A percentile compares a stretch with the other conserved stretches of the same genome.
Evolutionary conservation across 1,140 invertebrate species (phyloP).

Genomic region (Drosophila serrata): DNA sequence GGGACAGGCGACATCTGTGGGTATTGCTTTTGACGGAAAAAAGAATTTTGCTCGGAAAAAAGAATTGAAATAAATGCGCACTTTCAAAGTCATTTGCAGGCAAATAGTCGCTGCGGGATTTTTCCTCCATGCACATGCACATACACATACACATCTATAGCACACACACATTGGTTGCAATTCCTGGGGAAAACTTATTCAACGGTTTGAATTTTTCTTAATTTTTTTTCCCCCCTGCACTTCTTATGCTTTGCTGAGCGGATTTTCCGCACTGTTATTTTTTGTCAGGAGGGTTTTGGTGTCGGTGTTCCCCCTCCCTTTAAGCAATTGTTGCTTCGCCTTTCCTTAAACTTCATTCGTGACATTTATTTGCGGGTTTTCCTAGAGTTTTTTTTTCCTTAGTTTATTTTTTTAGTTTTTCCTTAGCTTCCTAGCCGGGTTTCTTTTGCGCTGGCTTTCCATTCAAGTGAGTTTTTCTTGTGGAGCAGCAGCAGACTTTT

Average conservation of each 20-base stretch:
- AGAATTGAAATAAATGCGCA: slow-evolving; percentile 74
- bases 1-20: slow-evolving; percentile 36
- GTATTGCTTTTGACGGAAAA: slow-evolving; percentile 26
- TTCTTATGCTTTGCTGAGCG: slow-evolving; percentile 51
- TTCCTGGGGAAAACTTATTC: slow-evolving; percentile 47
- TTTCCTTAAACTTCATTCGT: slow-evolving; percentile 68
- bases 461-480: slow-evolving; percentile 48
- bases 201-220: slow-evolving; percentile 61
- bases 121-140: slow-evolving; percentile 12
- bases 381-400: slow-evolving; percentile 19
- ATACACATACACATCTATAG: neutral
- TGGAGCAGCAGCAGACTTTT: slow-evolving; percentile 37
- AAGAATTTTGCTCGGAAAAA: slow-evolving; percentile 11
- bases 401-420: slow-evolving; percentile 3
- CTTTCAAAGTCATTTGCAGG: slow-evolving; percentile 76
- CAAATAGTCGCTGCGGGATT: slow-evolving; percentile 61
- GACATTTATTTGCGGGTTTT: slow-evolving; percentile 76
- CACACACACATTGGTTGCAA: neutral
- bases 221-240: slow-evolving; percentile 43
- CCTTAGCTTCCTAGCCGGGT: slow-evolving; percentile 12
- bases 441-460: slow-evolving; percentile 34
- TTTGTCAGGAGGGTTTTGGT: slow-evolving; percentile 25
- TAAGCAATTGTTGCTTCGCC: slow-evolving; percentile 68
- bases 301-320: neutral
- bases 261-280: slow-evolving; percentile 68